A percentile compares a stretch with the other conserved stretches of the same genome.
Evolutionary conservation across 2,797 vertebrate species (phyloP).

Genomic region (Tamandua tetradactyla): DNA sequence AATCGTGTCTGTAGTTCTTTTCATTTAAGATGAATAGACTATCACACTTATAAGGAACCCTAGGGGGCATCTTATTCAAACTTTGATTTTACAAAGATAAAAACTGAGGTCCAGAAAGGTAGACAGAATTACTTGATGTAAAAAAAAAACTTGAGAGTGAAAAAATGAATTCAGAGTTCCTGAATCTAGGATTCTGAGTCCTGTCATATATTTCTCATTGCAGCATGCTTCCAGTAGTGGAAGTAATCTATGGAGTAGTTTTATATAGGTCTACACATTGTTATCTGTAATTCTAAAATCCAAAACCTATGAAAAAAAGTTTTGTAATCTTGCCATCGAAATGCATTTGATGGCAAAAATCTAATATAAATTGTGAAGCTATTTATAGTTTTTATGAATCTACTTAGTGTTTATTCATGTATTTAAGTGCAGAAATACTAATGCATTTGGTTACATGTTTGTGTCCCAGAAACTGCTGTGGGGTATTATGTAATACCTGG

Average conservation of each 20-base stretch:
- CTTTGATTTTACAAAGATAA: not conserved
- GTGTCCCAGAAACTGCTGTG: not conserved
- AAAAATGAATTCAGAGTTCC: not conserved
- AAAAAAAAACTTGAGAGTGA: not conserved
- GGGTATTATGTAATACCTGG: not conserved
- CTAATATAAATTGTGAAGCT: not conserved
- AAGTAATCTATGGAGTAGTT: not conserved
- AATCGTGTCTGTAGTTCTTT: not conserved
- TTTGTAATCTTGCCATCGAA: conserved; percentile 26
- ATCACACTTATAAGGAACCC: not conserved
- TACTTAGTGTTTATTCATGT: conserved; percentile 39
- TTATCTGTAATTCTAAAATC: not conserved
- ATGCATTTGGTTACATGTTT: conserved; percentile 54
- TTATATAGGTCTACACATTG: not conserved
- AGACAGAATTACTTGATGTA: conserved; percentile 39
- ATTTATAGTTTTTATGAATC: conserved; percentile 5
- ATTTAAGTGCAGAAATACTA: conserved; percentile 19
- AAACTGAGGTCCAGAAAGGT: not conserved
- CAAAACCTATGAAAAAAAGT: conserved; percentile 10
- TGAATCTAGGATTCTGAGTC: not conserved
- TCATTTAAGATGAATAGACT: conserved; percentile 37
- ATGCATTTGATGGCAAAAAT: conserved; percentile 29
- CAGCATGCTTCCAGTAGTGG: not conserved
- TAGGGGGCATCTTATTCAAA: not conserved
- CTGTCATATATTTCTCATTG: not conserved